phyloP scores from a whole-genome alignment of 2,797 vertebrate species.

The Nannoperca obscura region DNA sequence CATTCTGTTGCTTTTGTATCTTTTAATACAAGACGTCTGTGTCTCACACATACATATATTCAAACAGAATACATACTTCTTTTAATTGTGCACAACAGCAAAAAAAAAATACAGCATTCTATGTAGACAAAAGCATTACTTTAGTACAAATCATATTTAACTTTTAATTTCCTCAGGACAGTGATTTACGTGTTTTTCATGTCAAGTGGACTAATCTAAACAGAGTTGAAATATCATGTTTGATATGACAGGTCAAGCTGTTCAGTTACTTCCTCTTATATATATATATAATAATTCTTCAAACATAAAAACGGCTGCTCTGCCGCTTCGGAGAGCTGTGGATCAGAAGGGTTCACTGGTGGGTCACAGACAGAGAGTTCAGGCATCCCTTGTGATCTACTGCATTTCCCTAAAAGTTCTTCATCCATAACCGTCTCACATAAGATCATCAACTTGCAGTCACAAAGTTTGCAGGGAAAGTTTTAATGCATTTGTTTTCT shows the following conservation, averaged over 20 bases:
- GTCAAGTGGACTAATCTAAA: constrained; percentile 19
- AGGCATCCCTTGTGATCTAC: constrained; percentile 52
- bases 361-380: constrained; percentile 50
- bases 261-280: constrained; percentile 43
- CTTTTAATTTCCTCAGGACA: neutral
- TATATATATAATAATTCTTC: constrained; percentile 29
- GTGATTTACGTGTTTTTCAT: constrained; percentile 1
- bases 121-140: neutral
- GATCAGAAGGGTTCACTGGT: constrained; percentile 54
- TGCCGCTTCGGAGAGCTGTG: constrained; percentile 9
- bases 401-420: constrained; percentile 43
- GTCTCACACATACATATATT: neutral
- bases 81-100: neutral
- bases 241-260: constrained; percentile 29
- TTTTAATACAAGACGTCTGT: constrained; percentile 8
- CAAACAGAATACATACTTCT: neutral
- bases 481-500: constrained; percentile 58
- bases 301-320: constrained; percentile 21
- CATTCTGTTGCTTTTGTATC: constrained; percentile 33
- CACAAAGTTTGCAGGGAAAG: constrained; percentile 37
- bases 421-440: constrained; percentile 57
- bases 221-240: constrained; percentile 15
- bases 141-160: neutral
- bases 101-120: neutral
- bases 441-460: constrained; percentile 52